Percentiles rank a stretch among this genome's conserved stretches.
These are phyloP conservation scores for Alcis repandata DNA, from an alignment of 2,888 invertebrate genomes.

Conservation along the genomic window DNA sequence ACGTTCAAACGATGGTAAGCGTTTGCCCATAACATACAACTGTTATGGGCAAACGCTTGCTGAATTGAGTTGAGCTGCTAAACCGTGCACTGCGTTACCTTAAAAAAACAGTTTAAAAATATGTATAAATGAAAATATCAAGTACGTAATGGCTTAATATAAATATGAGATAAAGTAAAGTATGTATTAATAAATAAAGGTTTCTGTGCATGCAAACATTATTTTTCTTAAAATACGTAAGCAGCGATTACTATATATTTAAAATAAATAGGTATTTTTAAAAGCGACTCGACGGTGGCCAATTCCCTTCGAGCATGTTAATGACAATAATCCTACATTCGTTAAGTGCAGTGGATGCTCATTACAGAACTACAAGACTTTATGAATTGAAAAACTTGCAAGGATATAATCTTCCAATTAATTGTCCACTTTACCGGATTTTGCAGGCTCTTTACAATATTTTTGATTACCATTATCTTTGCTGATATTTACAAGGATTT, in stretches of 20 bases:
- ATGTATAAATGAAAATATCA: too few species aligned
- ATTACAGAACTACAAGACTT: slow-evolving; percentile 39
- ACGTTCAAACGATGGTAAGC: slow-evolving; percentile 1
- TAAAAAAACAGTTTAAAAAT: background rate
- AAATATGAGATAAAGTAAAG: too few species aligned
- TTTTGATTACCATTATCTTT: slow-evolving; percentile 12
- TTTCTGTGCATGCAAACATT: background rate
- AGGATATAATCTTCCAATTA: slow-evolving; percentile 46
- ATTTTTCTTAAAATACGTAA: slow-evolving; percentile 7
- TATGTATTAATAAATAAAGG: too few species aligned
- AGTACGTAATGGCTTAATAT: too few species aligned
- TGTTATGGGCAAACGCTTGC: background rate
- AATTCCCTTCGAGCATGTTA: slow-evolving; percentile 27
- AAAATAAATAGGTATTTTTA: slow-evolving; percentile 26
- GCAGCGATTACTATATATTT: slow-evolving; percentile 8
- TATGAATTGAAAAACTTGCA: slow-evolving; percentile 42
- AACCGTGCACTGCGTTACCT: background rate
- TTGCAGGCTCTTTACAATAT: slow-evolving; percentile 15
- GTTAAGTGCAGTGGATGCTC: slow-evolving; percentile 39
- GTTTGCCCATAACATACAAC: too few species aligned
- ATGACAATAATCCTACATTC: slow-evolving; percentile 40
- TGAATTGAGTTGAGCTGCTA: background rate
- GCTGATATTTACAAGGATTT: slow-evolving; percentile 13
- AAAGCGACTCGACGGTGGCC: slow-evolving; percentile 31
- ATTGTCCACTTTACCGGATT: slow-evolving; percentile 40